Conservation (phyloP, 2,797 vertebrate species). For the Sebastes matsubarae region DNA sequence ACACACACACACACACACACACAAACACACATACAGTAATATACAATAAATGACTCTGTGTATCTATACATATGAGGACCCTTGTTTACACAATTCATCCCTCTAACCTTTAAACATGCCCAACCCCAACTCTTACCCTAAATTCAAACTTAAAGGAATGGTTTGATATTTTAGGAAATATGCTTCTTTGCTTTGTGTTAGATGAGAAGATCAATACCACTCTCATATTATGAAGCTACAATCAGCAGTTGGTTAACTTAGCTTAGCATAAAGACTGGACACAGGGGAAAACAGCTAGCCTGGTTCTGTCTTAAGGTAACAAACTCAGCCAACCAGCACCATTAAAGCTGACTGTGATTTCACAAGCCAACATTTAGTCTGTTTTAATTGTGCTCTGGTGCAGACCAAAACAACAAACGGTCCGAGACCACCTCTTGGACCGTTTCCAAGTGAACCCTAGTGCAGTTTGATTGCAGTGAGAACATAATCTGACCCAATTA, state of each 20-base stretch:
- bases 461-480: no score
- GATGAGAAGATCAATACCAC: background rate
- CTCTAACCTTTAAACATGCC: background rate
- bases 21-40: slow-evolving; percentile 4
- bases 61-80: background rate
- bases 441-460: no score
- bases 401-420: no score
- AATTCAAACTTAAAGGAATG: background rate
- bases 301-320: no score
- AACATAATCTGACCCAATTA: no score
- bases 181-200: background rate
- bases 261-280: no score
- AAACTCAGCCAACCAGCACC: no score
- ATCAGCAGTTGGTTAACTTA: background rate
- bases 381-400: no score
- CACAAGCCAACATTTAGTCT: no score
- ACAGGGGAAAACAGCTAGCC: no score
- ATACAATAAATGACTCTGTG: background rate
- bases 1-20: slow-evolving; percentile 15
- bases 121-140: background rate
- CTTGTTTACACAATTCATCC: background rate
- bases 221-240: background rate
- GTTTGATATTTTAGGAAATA: background rate
- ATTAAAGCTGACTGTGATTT: no score
- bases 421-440: no score